These are phyloP conservation scores for Rhabdomys dilectus DNA, from an alignment of 2,113 vertebrate species.

Conservation along the genomic window DNA sequence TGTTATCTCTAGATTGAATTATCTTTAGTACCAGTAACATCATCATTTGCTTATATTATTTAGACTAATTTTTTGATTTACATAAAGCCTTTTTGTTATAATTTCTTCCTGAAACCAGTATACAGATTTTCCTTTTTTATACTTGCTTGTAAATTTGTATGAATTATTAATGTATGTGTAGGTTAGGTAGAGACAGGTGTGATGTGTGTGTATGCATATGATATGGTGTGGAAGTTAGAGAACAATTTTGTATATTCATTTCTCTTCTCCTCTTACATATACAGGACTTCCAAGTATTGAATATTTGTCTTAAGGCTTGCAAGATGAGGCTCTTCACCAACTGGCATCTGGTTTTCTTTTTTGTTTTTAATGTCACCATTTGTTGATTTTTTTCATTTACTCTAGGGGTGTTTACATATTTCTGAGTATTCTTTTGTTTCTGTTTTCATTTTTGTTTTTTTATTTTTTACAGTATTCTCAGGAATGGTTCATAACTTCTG, in stretches of 20 bases:
- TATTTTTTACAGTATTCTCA: background rate
- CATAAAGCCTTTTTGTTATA: background rate
- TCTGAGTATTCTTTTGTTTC: background rate
- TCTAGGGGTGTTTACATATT: background rate
- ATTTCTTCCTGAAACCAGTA: background rate
- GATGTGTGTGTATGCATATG: background rate
- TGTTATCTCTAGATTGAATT: background rate
- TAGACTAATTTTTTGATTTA: background rate
- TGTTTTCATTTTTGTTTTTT: background rate
- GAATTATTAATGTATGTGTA: background rate
- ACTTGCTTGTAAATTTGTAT: background rate
- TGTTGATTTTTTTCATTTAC: background rate
- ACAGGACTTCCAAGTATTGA: background rate
- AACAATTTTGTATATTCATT: background rate
- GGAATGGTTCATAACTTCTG: too few relatives aligned
- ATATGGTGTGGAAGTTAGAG: background rate
- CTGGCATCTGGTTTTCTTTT: background rate
- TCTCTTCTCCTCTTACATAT: background rate
- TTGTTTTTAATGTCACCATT: background rate
- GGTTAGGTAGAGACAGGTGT: background rate
- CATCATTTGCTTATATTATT: background rate
- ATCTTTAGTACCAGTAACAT: background rate
- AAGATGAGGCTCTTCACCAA: too few relatives aligned
- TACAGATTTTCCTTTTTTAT: background rate
- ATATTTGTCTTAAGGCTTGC: background rate